Evolutionary conservation across 2,888 invertebrate genomes (phyloP).

Genomic region (Onchidella celtica): DNA sequence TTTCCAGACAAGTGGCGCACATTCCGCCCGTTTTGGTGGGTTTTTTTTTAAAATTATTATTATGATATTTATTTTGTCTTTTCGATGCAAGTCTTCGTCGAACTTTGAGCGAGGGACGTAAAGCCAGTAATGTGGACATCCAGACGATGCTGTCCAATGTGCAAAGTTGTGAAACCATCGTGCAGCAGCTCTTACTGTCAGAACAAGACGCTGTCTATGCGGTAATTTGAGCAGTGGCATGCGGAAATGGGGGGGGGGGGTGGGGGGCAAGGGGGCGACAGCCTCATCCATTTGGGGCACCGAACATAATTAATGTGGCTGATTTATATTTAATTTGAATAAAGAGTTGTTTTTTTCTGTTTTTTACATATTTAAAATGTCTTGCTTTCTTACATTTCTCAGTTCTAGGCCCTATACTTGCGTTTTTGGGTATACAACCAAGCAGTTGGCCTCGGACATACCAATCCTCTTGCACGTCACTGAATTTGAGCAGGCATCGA

Average conservation of each 20-base stretch:
- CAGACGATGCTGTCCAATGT: constrained; percentile 55
- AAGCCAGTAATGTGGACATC: constrained; percentile 67
- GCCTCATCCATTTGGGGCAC: background rate
- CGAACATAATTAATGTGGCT: background rate
- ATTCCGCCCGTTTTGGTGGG: background rate
- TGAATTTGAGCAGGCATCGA: too few species aligned
- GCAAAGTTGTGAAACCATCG: constrained; percentile 61
- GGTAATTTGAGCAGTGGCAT: too few species aligned
- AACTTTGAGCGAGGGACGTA: constrained; percentile 66
- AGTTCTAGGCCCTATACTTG: too few species aligned
- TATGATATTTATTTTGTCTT: constrained; percentile 11
- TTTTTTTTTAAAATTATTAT: background rate
- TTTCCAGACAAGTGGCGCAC: too few species aligned
- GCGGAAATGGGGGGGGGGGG: background rate
- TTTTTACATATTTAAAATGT: too few species aligned
- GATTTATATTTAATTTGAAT: background rate
- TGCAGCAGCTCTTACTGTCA: constrained; percentile 57
- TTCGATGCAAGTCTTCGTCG: constrained; percentile 68
- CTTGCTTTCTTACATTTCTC: too few species aligned
- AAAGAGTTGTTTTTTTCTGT: too few species aligned
- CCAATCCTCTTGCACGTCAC: too few species aligned
- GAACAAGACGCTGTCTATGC: constrained; percentile 59
- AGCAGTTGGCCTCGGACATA: too few species aligned
- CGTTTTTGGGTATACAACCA: too few species aligned
- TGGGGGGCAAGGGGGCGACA: too few species aligned